phyloP scores from a whole-genome alignment of 2,888 invertebrate species.

The Coenonympha arcania region DNA sequence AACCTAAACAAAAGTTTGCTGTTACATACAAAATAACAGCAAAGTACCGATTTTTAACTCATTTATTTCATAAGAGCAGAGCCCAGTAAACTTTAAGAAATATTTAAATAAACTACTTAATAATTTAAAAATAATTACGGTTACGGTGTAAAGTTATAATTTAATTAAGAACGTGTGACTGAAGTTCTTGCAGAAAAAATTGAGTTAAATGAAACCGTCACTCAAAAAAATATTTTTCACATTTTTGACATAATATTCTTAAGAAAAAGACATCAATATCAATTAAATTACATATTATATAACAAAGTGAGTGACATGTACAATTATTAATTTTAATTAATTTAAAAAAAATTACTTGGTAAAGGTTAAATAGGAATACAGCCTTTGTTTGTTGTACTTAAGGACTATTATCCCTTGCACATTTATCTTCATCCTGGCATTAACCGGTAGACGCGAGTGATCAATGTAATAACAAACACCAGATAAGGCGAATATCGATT shows the following conservation, averaged over 20 bases:
- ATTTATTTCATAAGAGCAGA: no score
- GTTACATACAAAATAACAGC: no score
- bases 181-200: neutral
- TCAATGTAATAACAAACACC: conserved; percentile 26
- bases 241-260: neutral
- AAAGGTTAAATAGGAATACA: neutral
- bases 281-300: conserved; percentile 13
- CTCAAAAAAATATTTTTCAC: conserved; percentile 1
- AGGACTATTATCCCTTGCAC: conserved; percentile 11
- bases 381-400: neutral
- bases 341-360: conserved; percentile 3
- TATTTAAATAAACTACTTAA: neutral
- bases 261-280: conserved; percentile 14
- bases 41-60: no score
- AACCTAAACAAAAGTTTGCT: neutral
- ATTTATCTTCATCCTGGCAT: conserved; percentile 2
- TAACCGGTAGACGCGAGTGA: conserved; percentile 14
- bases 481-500: conserved; percentile 33
- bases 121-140: neutral
- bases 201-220: conserved; percentile 1
- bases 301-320: conserved; percentile 9
- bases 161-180: neutral
- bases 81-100: neutral
- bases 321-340: no score
- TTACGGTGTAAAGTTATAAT: neutral